Evolutionary conservation across 2,113 vertebrate species (phyloP).

Genomic region (Rhipidura dahli): DNA sequence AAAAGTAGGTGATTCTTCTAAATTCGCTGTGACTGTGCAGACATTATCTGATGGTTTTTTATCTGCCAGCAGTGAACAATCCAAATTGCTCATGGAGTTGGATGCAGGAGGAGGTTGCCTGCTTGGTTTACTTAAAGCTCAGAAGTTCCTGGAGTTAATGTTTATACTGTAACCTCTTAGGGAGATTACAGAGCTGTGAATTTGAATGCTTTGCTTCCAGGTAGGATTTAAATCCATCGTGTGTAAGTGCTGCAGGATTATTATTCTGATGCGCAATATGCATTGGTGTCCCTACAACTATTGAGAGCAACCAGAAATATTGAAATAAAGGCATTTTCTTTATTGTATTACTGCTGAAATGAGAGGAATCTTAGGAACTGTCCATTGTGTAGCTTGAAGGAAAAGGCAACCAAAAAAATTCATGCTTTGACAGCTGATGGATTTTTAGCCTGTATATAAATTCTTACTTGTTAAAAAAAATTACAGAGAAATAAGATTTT

Average conservation of each 20-base stretch:
- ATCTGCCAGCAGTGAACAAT: not conserved
- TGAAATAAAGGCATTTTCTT: not conserved
- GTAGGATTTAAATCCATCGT: not conserved
- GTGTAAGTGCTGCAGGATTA: fast-evolving
- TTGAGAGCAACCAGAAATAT: not conserved
- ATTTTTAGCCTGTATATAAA: not conserved
- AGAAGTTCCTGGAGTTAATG: not conserved
- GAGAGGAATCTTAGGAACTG: not conserved
- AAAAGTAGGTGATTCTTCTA: not conserved
- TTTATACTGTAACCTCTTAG: not conserved
- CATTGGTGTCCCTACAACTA: not conserved
- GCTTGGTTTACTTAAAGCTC: not conserved
- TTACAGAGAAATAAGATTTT: not conserved
- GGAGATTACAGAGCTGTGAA: not conserved
- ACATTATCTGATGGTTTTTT: not conserved
- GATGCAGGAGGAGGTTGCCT: not conserved
- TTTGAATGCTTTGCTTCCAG: not conserved
- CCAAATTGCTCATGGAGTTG: not conserved
- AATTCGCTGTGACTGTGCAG: not conserved
- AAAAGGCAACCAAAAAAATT: not conserved
- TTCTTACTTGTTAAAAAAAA: not conserved
- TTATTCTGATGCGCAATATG: not conserved
- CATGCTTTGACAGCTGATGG: not conserved
- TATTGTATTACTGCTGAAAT: not conserved
- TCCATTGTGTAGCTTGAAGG: not conserved